These are phyloP conservation scores for Champsocephalus esox DNA, from an alignment of 2,797 vertebrate genomes.

Conservation along the genomic window DNA sequence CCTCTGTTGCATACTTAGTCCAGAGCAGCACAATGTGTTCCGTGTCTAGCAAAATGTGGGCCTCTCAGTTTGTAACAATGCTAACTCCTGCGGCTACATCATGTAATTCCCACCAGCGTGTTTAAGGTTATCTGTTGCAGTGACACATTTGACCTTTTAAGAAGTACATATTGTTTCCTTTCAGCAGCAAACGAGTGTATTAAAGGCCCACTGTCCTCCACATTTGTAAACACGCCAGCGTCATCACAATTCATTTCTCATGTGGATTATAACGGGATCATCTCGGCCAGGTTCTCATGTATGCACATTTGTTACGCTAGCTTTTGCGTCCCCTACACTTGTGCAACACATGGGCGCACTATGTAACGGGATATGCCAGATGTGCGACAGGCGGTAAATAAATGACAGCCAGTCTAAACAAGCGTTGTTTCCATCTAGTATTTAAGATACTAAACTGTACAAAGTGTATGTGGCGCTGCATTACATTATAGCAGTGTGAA, in stretches of 20 bases:
- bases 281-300: neutral
- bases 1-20: neutral
- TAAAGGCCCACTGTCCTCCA: neutral
- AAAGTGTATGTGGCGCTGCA: neutral
- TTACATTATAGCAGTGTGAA: neutral
- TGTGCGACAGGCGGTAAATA: neutral
- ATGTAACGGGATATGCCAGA: conserved; percentile 10
- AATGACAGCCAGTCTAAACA: conserved; percentile 5
- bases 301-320: conserved; percentile 1
- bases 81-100: neutral
- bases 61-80: neutral
- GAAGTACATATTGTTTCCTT: neutral
- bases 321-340: neutral
- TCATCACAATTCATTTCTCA: neutral
- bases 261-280: conserved; percentile 17
- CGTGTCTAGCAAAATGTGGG: neutral
- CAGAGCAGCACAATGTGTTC: neutral
- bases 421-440: neutral
- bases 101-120: neutral
- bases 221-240: neutral
- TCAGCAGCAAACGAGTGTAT: neutral
- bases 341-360: conserved; percentile 14
- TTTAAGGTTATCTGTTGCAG: conserved; percentile 5
- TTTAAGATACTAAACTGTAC: neutral
- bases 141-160: neutral